Base-by-base conservation (phyloP, 2,888 invertebrate genomes). In the Candidula unifasciata region DNA sequence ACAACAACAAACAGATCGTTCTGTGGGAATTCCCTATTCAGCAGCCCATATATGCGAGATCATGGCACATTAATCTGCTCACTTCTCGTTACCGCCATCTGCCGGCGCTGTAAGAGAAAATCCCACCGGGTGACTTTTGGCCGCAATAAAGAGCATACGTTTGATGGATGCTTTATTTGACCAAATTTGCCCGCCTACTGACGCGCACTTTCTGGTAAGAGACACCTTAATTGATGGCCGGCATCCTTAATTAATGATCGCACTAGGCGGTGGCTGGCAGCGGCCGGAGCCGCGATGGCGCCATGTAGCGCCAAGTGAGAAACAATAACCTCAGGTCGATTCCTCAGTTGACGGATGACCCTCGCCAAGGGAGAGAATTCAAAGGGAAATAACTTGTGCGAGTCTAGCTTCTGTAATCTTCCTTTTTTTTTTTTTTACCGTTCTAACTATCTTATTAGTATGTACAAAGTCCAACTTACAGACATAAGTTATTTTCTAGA, bases 291-390 rank as follows among this genome's bases (percentile, higher is more conserved):
- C 18, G 24, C 33, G 27, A 6, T 80, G 80, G 69, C 80, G 71
- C 71, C 80, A 71, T n/a, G 13, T 44, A 57, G 33, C n/a, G 80
- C 52, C 54, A 16, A 18, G 52, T 44, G 69, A 30, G 27, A 64
- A 60, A 69, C 30, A 80, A 24, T 33, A 33, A 81, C 60, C 60
- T 78, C 33, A 27, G 27, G 33, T 73, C 73, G 64, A 66, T 73
- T 54, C 37, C 27, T 27, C 54, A 68, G 54, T 54, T 84, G 84
- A 84, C 80, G 76, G 52, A 80, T 84, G 76, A 68, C 64, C 84
- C 74, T 60, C 35, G 44, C 60, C 37, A 37, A 60, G 30, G 73
- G 44, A 73, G 30, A 66, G 8, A 60, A 60, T 37, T 64, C 80
- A 18, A 0, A 21, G n/a, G n/a, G 27, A 35, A 33, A 33, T 68